A percentile compares a stretch with the other conserved stretches of the same genome.
phyloP scores from a whole-genome alignment of 2,797 vertebrate genomes.

The Diplodus sargus region DNA sequence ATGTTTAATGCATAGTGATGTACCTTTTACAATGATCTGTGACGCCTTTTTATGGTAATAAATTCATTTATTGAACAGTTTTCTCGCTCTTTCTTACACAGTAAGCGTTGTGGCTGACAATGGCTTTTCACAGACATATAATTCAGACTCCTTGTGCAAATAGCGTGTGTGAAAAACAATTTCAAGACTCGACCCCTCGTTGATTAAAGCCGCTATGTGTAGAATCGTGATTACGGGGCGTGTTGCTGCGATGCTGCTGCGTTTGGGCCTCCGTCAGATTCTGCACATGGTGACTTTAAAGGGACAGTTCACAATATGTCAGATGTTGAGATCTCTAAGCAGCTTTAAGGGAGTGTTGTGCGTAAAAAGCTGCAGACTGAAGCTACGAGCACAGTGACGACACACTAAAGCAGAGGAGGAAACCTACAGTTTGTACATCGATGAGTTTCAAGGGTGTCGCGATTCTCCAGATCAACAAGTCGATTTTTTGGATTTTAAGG shows the following conservation, averaged over 20 bases:
- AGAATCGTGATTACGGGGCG: not conserved
- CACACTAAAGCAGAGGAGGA: slow-evolving; percentile 32
- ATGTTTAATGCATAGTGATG: slow-evolving; percentile 27
- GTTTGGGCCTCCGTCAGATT: too few species aligned
- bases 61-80: slow-evolving; percentile 52
- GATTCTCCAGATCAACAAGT: too few species aligned
- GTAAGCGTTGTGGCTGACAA: not conserved
- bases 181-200: too few species aligned
- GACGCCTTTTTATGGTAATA: slow-evolving; percentile 61
- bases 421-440: not conserved
- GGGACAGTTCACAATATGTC: not conserved
- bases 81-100: slow-evolving; percentile 18
- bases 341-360: not conserved
- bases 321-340: not conserved
- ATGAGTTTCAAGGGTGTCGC: not conserved
- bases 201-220: not conserved
- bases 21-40: slow-evolving; percentile 39
- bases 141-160: not conserved
- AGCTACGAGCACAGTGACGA: slow-evolving; percentile 15
- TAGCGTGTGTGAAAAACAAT: not conserved
- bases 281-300: not conserved
- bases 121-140: slow-evolving; percentile 6
- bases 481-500: too few species aligned
- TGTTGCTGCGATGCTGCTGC: not conserved
- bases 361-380: not conserved